These are phyloP conservation scores for Silurus lanzhouensis DNA, from an alignment of 2,797 vertebrate genomes.

Conservation along the genomic window DNA sequence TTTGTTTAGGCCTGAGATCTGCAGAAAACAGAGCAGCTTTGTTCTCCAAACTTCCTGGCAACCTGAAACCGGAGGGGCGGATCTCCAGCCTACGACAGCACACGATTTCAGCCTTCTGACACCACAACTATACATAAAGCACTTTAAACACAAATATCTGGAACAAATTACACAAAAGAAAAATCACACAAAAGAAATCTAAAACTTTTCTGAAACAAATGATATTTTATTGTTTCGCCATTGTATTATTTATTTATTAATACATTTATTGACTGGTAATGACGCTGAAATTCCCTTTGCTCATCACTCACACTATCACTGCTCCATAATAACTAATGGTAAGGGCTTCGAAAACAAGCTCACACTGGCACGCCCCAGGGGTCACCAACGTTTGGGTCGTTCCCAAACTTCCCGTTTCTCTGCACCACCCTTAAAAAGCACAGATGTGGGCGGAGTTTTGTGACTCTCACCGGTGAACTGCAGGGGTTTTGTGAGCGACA, in stretches of 20 bases:
- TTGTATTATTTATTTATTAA: too few species aligned
- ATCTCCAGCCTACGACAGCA: not conserved
- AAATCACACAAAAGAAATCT: too few species aligned
- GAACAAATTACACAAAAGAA: not conserved
- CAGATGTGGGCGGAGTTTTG: not conserved
- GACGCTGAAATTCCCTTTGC: too few species aligned
- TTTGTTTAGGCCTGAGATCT: conserved; percentile 38
- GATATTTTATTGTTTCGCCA: too few species aligned
- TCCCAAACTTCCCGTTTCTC: too few species aligned
- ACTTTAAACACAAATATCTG: not conserved
- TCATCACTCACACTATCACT: too few species aligned
- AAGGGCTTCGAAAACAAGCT: too few species aligned
- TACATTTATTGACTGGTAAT: too few species aligned
- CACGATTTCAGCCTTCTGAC: not conserved
- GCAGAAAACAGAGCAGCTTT: conserved; percentile 57
- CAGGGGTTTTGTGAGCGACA: conserved; percentile 79
- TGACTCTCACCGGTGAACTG: conserved; percentile 79
- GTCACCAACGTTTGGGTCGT: too few species aligned
- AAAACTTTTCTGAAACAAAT: not conserved
- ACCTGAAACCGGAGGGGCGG: conserved; percentile 55
- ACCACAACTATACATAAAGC: not conserved
- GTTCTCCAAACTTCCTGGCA: conserved; percentile 47
- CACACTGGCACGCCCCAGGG: too few species aligned
- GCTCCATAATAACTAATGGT: too few species aligned
- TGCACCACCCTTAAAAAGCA: too few species aligned